These are phyloP conservation scores for Scaptomyza cyrtandrae DNA, from an alignment of 2,888 invertebrate species.

Conservation along the genomic window DNA sequence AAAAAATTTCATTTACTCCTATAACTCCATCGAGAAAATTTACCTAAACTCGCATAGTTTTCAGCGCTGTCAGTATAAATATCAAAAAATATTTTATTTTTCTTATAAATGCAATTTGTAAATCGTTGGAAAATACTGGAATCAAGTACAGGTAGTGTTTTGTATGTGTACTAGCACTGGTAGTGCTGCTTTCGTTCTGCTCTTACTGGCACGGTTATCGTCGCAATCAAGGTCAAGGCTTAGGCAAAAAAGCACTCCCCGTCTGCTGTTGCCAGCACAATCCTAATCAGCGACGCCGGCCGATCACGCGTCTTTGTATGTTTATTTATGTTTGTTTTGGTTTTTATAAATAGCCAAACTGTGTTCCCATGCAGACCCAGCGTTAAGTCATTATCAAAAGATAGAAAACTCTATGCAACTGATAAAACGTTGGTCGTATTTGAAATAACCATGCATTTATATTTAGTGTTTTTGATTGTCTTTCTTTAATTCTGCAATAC, in stretches of 20 bases:
- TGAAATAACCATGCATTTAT: neutral
- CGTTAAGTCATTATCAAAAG: conserved; percentile 17
- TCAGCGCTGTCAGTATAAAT: too few relatives aligned
- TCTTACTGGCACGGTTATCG: conserved; percentile 31
- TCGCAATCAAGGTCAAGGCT: conserved; percentile 65
- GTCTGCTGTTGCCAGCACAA: conserved; percentile 53
- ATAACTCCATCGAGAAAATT: too few relatives aligned
- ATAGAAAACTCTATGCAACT: conserved; percentile 29
- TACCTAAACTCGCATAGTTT: too few relatives aligned
- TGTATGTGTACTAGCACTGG: neutral
- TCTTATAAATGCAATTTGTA: too few relatives aligned
- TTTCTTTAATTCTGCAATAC: neutral
- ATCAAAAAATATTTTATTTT: too few relatives aligned
- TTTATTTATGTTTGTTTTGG: conserved; percentile 40
- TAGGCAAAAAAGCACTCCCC: conserved; percentile 29
- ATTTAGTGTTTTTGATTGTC: accelerated
- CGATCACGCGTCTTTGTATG: conserved; percentile 23
- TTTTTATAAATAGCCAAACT: conserved; percentile 55
- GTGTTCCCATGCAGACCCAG: conserved; percentile 33
- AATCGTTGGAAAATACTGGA: too few relatives aligned
- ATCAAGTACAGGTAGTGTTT: neutral
- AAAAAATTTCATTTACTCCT: too few relatives aligned
- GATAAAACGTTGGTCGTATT: conserved; percentile 2
- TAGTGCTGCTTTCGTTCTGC: neutral
- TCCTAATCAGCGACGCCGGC: conserved; percentile 36